phyloP scores from a whole-genome alignment of 2,888 invertebrate species.

The Platycheirus rosarum region DNA sequence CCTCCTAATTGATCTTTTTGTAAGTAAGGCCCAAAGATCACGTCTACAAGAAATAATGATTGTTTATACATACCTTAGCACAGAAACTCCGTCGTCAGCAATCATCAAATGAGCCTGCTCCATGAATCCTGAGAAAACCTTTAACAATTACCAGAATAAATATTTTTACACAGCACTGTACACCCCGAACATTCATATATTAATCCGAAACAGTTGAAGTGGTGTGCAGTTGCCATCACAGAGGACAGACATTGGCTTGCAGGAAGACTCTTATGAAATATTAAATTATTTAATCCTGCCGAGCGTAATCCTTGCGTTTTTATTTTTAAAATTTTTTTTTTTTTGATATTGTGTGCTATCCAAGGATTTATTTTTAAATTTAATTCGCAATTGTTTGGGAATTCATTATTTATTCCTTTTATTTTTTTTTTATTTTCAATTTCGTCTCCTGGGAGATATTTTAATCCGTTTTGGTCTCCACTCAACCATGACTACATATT shows the following conservation, averaged over 20 bases:
- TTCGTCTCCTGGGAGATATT: conserved; percentile 64
- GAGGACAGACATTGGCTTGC: conserved; percentile 20
- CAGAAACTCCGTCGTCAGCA: too few species aligned
- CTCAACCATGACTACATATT: conserved; percentile 64
- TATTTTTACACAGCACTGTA: neutral
- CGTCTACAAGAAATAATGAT: too few species aligned
- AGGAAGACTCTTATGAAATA: conserved; percentile 58
- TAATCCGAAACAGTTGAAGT: neutral
- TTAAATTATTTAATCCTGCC: conserved; percentile 56
- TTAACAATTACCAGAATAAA: too few species aligned
- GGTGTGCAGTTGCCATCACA: neutral
- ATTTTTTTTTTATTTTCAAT: conserved; percentile 39
- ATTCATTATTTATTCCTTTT: conserved; percentile 41
- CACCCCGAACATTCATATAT: neutral
- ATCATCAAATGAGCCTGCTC: too few species aligned
- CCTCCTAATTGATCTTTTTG: too few species aligned
- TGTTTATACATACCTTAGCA: too few species aligned
- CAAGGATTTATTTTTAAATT: conserved; percentile 43
- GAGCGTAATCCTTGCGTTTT: conserved; percentile 59
- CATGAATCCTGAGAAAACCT: too few species aligned
- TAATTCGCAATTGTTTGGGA: conserved; percentile 63
- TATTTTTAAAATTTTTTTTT: conserved; percentile 20
- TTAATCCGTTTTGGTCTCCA: conserved; percentile 66
- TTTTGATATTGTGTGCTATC: neutral
- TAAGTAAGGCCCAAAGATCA: too few species aligned